Evolutionary conservation across 2,888 invertebrate genomes (phyloP).

Genomic region (Gerris lacustris): DNA sequence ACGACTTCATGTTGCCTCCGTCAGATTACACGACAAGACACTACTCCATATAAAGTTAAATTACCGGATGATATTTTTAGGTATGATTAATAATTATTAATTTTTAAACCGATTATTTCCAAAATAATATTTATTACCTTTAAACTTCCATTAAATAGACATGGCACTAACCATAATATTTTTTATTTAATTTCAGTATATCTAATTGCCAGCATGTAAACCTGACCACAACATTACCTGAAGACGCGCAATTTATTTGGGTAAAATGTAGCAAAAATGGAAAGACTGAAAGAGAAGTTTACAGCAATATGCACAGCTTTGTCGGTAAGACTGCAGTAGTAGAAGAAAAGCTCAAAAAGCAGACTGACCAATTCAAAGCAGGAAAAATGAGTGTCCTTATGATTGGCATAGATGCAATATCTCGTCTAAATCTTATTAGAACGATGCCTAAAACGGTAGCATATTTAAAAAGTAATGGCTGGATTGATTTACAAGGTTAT

Average conservation of each 20-base stretch:
- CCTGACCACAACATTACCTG: slow-evolving; percentile 23
- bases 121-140: no score
- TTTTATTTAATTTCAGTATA: slow-evolving; percentile 23
- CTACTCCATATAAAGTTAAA: no score
- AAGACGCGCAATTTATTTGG: slow-evolving; percentile 25
- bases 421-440: slow-evolving; percentile 60
- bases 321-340: slow-evolving; percentile 43
- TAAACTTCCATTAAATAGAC: no score
- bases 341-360: slow-evolving; percentile 37
- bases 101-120: no score
- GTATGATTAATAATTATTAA: no score
- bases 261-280: slow-evolving; percentile 24
- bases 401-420: slow-evolving; percentile 76
- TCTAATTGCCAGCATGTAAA: slow-evolving; percentile 24
- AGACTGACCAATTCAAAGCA: slow-evolving; percentile 6
- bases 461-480: slow-evolving; percentile 53
- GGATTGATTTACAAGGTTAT: slow-evolving; percentile 62
- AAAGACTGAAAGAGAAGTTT: slow-evolving; percentile 34
- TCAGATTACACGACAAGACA: no score
- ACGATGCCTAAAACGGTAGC: slow-evolving; percentile 60
- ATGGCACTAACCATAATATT: not conserved
- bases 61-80: no score
- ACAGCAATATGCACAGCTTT: slow-evolving; percentile 46
- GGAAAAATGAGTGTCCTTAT: slow-evolving; percentile 52
- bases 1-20: no score